These are phyloP conservation scores for Strix uralensis DNA, from an alignment of 2,113 vertebrate genomes.

Conservation along the genomic window DNA sequence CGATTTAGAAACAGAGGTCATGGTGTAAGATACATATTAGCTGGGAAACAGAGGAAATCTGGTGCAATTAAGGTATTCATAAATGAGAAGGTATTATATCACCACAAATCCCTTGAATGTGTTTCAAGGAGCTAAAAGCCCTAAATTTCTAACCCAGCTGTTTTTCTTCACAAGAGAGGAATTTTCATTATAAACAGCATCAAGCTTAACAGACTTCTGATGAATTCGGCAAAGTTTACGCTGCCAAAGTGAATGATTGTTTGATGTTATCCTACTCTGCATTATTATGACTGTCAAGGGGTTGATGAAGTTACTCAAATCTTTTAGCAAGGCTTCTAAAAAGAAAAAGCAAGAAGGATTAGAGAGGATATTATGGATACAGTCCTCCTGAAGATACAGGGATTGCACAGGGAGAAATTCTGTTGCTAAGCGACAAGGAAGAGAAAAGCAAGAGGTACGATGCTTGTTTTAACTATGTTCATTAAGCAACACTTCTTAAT, in stretches of 20 bases:
- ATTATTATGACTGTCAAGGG: conserved; percentile 10
- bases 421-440: conserved; percentile 53
- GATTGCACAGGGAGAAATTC: not conserved
- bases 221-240: not conserved
- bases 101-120: not conserved
- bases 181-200: not conserved
- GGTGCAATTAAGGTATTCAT: not conserved
- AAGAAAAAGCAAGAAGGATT: not conserved
- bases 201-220: not conserved
- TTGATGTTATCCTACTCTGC: conserved; percentile 15
- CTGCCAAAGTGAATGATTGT: not conserved
- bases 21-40: rapidly evolving
- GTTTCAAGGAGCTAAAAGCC: not conserved
- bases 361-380: not conserved
- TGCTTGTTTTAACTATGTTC: not conserved
- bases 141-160: not conserved
- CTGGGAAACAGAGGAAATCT: not conserved
- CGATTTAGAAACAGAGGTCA: not conserved
- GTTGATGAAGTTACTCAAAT: conserved; percentile 20
- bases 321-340: not conserved
- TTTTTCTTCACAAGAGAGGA: not conserved
- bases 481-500: conserved; percentile 53
- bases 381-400: not conserved
- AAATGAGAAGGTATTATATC: not conserved
- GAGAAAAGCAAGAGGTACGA: not conserved